These are phyloP conservation scores for Linyphia triangularis DNA, from an alignment of 2,888 invertebrate genomes.

Conservation along the genomic window DNA sequence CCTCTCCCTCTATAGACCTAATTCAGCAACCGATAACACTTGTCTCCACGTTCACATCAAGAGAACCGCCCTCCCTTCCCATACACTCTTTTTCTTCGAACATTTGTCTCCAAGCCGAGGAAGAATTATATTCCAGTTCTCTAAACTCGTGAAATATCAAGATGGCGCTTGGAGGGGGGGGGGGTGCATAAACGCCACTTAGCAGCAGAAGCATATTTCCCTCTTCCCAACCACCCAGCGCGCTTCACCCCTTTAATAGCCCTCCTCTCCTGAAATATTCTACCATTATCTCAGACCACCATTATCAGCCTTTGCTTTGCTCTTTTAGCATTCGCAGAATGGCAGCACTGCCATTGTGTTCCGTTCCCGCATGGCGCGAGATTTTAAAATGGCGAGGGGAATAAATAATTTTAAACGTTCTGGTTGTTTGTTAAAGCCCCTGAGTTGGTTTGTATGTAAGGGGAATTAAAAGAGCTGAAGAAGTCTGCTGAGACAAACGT, in stretches of 20 bases:
- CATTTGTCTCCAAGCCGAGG: slow-evolving; percentile 56
- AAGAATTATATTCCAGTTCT: slow-evolving; percentile 67
- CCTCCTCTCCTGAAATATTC: slow-evolving; percentile 67
- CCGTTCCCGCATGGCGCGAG: neutral
- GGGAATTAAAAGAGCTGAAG: slow-evolving; percentile 55
- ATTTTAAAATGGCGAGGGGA: slow-evolving; percentile 40
- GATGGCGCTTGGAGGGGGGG: neutral
- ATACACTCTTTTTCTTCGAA: slow-evolving; percentile 35
- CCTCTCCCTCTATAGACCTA: slow-evolving; percentile 19
- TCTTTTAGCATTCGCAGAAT: slow-evolving; percentile 67
- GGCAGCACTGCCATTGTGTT: slow-evolving; percentile 58
- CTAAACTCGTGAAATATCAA: slow-evolving; percentile 61
- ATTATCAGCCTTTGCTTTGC: slow-evolving; percentile 66
- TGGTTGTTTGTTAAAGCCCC: slow-evolving; percentile 18
- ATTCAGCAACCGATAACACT: slow-evolving; percentile 59
- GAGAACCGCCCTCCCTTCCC: neutral
- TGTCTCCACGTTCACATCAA: slow-evolving; percentile 43
- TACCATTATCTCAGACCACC: slow-evolving; percentile 66
- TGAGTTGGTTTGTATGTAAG: slow-evolving; percentile 35
- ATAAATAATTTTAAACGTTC: slow-evolving; percentile 70
- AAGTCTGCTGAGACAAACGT: slow-evolving; percentile 9
- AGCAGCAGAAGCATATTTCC: slow-evolving; percentile 49
- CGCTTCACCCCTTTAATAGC: slow-evolving; percentile 62
- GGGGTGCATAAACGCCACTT: slow-evolving; percentile 62
- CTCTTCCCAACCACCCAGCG: neutral